phyloP scores from a whole-genome alignment of 2,797 vertebrate species.

The Microctenopoma steveboyesi region DNA sequence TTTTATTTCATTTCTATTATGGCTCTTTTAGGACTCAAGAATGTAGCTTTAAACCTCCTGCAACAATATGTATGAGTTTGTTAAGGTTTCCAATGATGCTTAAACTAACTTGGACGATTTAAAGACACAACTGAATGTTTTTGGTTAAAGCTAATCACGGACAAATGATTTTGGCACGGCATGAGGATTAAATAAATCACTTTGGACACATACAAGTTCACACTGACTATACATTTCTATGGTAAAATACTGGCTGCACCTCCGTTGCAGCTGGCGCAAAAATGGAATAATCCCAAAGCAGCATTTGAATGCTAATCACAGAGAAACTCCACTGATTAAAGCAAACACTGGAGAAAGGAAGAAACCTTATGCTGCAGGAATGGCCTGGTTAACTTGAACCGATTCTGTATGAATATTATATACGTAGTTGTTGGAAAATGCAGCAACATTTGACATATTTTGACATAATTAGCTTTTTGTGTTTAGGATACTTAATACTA shows the following conservation, averaged over 20 bases:
- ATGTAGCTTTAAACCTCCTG: background rate
- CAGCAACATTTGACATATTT: background rate
- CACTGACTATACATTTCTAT: constrained; percentile 10
- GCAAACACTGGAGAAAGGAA: constrained; percentile 45
- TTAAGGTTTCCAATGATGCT: constrained; percentile 42
- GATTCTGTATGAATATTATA: background rate
- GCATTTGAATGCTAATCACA: constrained; percentile 45
- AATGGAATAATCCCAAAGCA: constrained; percentile 54
- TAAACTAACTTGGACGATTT: constrained; percentile 35
- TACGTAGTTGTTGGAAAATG: background rate
- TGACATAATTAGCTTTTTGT: background rate
- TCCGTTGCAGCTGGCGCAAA: constrained; percentile 42
- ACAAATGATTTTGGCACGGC: constrained; percentile 42
- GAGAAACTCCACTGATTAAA: constrained; percentile 52
- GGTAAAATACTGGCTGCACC: constrained; percentile 10
- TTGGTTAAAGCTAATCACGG: constrained; percentile 46
- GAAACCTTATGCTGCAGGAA: constrained; percentile 25
- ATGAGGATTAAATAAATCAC: constrained; percentile 31
- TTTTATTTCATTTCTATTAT: background rate
- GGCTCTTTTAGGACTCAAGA: background rate
- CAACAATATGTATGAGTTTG: constrained; percentile 6
- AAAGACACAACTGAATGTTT: constrained; percentile 30
- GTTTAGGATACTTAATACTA: background rate
- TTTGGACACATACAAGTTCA: constrained; percentile 31
- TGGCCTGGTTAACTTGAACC: constrained; percentile 26